These are phyloP conservation scores for Cybosia mesomella DNA, from an alignment of 2,888 invertebrate genomes.

Conservation along the genomic window DNA sequence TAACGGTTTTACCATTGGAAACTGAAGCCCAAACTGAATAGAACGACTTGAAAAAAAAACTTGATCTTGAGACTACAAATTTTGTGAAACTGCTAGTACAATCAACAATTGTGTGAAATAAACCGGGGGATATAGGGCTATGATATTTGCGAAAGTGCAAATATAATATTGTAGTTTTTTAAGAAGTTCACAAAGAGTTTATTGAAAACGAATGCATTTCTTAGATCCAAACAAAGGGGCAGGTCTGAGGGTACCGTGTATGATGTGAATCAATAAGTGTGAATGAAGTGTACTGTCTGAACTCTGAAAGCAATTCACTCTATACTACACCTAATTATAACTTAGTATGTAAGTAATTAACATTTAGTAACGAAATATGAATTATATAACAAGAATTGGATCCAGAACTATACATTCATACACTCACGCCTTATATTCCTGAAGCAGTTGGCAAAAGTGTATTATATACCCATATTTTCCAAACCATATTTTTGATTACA, in stretches of 20 bases:
- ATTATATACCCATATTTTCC: too few species aligned
- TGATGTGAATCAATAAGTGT: constrained; percentile 76
- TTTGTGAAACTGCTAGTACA: constrained; percentile 24
- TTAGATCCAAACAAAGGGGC: constrained; percentile 73
- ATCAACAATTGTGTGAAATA: constrained; percentile 25
- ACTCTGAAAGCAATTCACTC: constrained; percentile 41
- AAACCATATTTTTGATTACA: too few species aligned
- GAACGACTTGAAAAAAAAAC: constrained; percentile 60
- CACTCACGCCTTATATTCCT: too few species aligned
- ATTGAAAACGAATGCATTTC: constrained; percentile 82
- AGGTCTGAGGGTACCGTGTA: constrained; percentile 67
- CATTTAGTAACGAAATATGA: not conserved
- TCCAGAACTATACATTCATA: too few species aligned
- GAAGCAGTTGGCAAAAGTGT: too few species aligned
- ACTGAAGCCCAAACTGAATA: constrained; percentile 58
- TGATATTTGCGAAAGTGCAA: constrained; percentile 28
- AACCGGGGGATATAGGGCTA: constrained; percentile 16
- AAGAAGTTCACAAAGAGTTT: constrained; percentile 73
- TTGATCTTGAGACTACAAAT: constrained; percentile 63
- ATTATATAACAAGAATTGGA: too few species aligned
- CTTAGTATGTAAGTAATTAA: too few species aligned
- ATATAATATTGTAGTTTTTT: constrained; percentile 47
- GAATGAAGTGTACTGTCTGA: constrained; percentile 77
- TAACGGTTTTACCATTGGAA: constrained; percentile 77
- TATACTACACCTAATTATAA: not conserved